These are phyloP conservation scores for Schizaphis graminum DNA, from an alignment of 2,888 invertebrate species.

Conservation along the genomic window DNA sequence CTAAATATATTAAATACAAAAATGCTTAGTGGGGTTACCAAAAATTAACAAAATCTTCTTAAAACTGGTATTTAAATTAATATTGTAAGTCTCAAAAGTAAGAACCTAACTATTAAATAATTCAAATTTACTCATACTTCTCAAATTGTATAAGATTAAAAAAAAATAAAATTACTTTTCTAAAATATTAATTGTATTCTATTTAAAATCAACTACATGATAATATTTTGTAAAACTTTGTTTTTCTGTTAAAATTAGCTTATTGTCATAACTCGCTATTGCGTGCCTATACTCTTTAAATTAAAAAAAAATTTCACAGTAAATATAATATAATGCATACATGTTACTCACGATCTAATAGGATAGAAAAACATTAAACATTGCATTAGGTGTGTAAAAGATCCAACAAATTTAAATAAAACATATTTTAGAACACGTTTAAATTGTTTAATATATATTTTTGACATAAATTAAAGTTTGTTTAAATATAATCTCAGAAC, in stretches of 20 bases:
- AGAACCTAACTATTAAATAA: neutral
- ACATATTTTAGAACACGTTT: constrained; percentile 8
- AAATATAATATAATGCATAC: neutral
- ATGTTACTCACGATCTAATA: neutral
- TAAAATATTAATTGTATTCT: neutral
- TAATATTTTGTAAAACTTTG: neutral
- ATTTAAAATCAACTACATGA: neutral
- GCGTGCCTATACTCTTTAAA: neutral
- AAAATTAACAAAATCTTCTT: neutral
- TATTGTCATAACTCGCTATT: neutral
- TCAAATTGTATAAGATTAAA: too few species aligned
- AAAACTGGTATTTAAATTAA: neutral
- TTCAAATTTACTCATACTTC: neutral
- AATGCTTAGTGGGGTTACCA: neutral
- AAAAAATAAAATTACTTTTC: neutral
- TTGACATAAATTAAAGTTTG: constrained; percentile 28
- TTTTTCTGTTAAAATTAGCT: neutral
- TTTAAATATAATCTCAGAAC: constrained; percentile 33
- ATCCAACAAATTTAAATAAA: constrained; percentile 8
- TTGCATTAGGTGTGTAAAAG: neutral
- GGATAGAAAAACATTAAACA: neutral
- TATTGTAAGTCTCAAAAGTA: neutral
- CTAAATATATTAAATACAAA: neutral
- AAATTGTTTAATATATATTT: constrained; percentile 12
- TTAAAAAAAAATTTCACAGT: neutral